Evolutionary conservation across 1,140 invertebrate genomes (phyloP).

Genomic region (Neodiprion fabricii): DNA sequence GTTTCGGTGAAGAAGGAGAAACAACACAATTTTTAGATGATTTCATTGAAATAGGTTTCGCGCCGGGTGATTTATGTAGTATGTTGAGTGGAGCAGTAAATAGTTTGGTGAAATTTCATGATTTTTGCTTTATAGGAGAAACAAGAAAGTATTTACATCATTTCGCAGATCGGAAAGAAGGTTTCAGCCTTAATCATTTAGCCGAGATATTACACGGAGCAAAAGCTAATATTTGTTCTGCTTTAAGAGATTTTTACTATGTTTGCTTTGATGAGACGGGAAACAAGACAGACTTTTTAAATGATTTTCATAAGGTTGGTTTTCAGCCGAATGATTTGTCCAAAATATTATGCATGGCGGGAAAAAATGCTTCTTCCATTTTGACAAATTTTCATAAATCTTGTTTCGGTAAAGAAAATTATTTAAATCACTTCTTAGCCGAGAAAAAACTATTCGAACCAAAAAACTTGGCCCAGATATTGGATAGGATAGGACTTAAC

Average conservation of each 20-base stretch:
- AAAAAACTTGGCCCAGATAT: slow-evolving; percentile 35
- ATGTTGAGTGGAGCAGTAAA: slow-evolving; percentile 33
- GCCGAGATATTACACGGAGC: slow-evolving; percentile 38
- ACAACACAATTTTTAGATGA: slow-evolving; percentile 37
- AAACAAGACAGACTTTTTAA: slow-evolving; percentile 34
- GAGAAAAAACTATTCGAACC: slow-evolving; percentile 34
- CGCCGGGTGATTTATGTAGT: slow-evolving; percentile 33
- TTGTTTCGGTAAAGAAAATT: slow-evolving; percentile 39
- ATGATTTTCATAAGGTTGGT: slow-evolving; percentile 37
- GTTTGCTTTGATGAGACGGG: slow-evolving; percentile 41
- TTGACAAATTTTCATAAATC: slow-evolving; percentile 43
- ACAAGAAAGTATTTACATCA: slow-evolving; percentile 34
- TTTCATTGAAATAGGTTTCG: slow-evolving; percentile 41
- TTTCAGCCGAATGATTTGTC: slow-evolving; percentile 38
- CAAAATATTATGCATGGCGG: slow-evolving; percentile 38
- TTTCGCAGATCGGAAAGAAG: slow-evolving; percentile 32
- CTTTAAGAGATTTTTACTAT: slow-evolving; percentile 42
- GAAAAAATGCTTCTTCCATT: slow-evolving; percentile 40
- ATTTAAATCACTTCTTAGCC: slow-evolving; percentile 33
- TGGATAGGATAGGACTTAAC: slow-evolving; percentile 35
- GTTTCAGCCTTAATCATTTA: slow-evolving; percentile 36
- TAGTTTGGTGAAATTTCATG: slow-evolving; percentile 37
- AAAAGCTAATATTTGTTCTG: slow-evolving; percentile 38
- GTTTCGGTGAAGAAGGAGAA: slow-evolving; percentile 36
- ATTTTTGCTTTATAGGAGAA: slow-evolving; percentile 41